Conservation (phyloP, 2,888 invertebrate genomes). For the Scelioninae gen. 2 region DNA sequence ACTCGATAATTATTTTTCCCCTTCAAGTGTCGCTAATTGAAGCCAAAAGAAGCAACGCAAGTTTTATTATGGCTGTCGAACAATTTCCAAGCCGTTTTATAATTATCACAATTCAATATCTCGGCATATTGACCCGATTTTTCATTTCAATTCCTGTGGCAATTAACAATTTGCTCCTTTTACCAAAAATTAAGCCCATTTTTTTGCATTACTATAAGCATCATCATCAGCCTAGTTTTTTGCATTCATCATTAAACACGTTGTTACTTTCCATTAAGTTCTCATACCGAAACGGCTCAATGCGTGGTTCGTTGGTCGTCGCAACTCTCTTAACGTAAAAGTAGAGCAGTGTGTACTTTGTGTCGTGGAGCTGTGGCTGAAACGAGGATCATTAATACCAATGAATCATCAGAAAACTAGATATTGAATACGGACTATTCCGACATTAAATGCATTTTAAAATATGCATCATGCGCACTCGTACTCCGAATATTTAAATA, state of each 20-base stretch:
- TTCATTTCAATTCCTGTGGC: conserved; percentile 7
- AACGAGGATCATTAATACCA: conserved; percentile 51
- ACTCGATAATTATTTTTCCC: neutral
- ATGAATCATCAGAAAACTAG: conserved; percentile 41
- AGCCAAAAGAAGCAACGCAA: conserved; percentile 4
- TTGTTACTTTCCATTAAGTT: conserved; percentile 64
- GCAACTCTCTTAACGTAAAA: conserved; percentile 45
- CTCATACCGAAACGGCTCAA: conserved; percentile 62
- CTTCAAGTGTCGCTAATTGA: neutral
- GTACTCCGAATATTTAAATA: conserved; percentile 25
- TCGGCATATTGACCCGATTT: neutral
- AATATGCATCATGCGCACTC: conserved; percentile 14
- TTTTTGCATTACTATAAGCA: conserved; percentile 34
- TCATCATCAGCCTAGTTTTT: conserved; percentile 25
- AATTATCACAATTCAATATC: conserved; percentile 23
- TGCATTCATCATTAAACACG: conserved; percentile 60
- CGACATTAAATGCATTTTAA: conserved; percentile 15
- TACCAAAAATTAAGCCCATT: conserved; percentile 10
- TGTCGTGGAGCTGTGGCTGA: conserved; percentile 27
- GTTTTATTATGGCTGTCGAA: conserved; percentile 5
- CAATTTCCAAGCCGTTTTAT: conserved; percentile 9
- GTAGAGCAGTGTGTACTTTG: conserved; percentile 47
- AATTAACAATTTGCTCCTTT: conserved; percentile 30
- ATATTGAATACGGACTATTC: conserved; percentile 29
- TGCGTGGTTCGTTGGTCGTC: conserved; percentile 61